Evolutionary conservation across 2,888 invertebrate species (phyloP), one percentile per base, ranked within the genome.

Genomic region (Elegia similella): DNA sequence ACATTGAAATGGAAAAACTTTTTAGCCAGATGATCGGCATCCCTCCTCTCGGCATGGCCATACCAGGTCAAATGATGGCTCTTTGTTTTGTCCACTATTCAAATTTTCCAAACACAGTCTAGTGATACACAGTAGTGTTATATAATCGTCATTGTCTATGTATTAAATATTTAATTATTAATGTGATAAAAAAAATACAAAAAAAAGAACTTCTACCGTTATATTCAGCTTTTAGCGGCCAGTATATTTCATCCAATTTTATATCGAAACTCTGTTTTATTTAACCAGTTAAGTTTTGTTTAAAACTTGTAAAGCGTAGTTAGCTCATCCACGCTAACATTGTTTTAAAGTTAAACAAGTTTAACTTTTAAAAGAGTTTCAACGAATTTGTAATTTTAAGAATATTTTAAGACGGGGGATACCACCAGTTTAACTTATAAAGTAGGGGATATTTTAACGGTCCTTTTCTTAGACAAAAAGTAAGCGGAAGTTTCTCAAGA

Each of bases 301-400:
- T 50, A 34, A 50, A 50, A 50, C 34, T 50, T 38, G 50, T 48
- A 30, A 48, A 48, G 13, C 29, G 47, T 32, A 34, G 34, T 50
- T 38, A 38, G 17, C 34, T 38, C 16, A 30, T 47, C 30, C 30
- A 6, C 30, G 38, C 38, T 34, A 50, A 50, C 48, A 13, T 50
- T 30, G 50, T 50, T 50, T 34, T 50, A 34, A 50, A 50, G 50
- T 50, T 50, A 16, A 50, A 50, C 50, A 38, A 50, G 34, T 50
- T 34, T 16, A 47, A 47, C 47, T 47, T 47, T 30, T n/a, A 7
- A 30, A 12, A 47, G 7, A 13, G 47, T 47, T 34, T 30, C 32
- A 16, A 50, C 34, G 32, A 50, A 50, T 34, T 50, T 50, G 50
- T 34, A 50, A 50, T 34, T 50, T 50, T 17, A 16, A 48, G 48